phyloP scores from a whole-genome alignment of 2,888 invertebrate genomes.

The Cataglyphis livida region DNA sequence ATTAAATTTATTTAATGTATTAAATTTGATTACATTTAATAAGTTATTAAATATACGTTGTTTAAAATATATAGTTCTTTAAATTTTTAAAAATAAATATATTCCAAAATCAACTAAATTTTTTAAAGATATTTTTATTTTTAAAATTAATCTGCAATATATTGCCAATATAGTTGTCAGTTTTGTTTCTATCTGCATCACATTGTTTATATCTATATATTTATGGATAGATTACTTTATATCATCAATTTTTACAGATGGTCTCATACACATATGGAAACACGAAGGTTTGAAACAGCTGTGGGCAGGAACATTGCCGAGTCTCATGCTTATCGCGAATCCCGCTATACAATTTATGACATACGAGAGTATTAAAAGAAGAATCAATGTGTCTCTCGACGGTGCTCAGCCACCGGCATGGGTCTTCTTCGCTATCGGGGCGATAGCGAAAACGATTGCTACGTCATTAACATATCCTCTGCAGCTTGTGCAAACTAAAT shows the following conservation, averaged over 20 bases:
- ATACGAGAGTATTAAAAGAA: slow-evolving; percentile 94
- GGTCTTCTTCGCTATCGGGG: slow-evolving; percentile 91
- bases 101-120: neutral
- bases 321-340: slow-evolving; percentile 94
- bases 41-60: no score
- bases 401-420: slow-evolving; percentile 88
- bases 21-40: no score
- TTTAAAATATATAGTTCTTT: no score
- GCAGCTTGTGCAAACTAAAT: slow-evolving; percentile 94
- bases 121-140: neutral
- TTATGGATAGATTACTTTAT: neutral
- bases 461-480: slow-evolving; percentile 96
- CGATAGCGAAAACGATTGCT: slow-evolving; percentile 93
- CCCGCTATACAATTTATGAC: slow-evolving; percentile 97
- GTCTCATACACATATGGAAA: slow-evolving; percentile 89
- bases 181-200: neutral
- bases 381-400: slow-evolving; percentile 86
- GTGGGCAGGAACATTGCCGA: slow-evolving; percentile 95
- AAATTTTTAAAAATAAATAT: neutral
- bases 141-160: neutral
- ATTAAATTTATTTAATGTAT: neutral
- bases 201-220: neutral
- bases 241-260: slow-evolving; percentile 86
- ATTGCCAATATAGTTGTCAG: neutral
- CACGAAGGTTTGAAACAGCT: slow-evolving; percentile 92